Evolutionary conservation across 1,140 invertebrate genomes (phyloP).

Genomic region (Conus ventricosus): DNA sequence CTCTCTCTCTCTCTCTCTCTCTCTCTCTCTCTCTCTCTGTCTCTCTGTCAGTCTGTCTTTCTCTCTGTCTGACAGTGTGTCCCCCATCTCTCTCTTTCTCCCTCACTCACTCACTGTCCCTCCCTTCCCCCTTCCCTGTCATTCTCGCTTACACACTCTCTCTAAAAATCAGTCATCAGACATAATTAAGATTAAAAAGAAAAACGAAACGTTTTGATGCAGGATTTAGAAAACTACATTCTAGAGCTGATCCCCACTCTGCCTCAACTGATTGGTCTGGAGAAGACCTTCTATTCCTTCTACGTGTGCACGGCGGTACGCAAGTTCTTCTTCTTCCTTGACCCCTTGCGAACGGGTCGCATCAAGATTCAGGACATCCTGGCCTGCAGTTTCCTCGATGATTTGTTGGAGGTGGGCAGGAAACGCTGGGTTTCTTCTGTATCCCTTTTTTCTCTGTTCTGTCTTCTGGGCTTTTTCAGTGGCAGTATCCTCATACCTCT

Average conservation of each 20-base stretch:
- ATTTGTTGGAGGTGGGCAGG: conserved; percentile 85
- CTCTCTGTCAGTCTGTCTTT: too few relatives aligned
- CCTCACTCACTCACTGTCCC: too few relatives aligned
- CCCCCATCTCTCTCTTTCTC: too few relatives aligned
- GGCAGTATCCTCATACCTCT: too few relatives aligned
- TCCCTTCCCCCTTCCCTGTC: too few relatives aligned
- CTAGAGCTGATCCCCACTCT: conserved; percentile 93
- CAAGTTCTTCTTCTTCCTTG: conserved; percentile 97
- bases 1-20: too few relatives aligned
- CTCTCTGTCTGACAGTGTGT: too few relatives aligned
- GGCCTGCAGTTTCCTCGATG: conserved; percentile 92
- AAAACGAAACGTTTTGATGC: conserved; percentile 39
- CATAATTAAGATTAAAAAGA: too few relatives aligned
- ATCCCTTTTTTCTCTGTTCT: not conserved
- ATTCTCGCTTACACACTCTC: too few relatives aligned
- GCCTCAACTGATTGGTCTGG: conserved; percentile 87
- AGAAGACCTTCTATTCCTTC: conserved; percentile 95
- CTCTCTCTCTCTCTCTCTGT: too few relatives aligned
- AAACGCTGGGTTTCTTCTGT: not conserved
- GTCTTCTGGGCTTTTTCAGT: too few relatives aligned
- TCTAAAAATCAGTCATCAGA: too few relatives aligned
- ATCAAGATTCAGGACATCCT: conserved; percentile 94
- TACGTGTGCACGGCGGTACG: conserved; percentile 96
- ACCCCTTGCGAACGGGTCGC: conserved; percentile 89
- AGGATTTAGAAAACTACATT: conserved; percentile 97